Conservation (phyloP, 2,113 vertebrate genomes). For the Amazona guildingii region DNA sequence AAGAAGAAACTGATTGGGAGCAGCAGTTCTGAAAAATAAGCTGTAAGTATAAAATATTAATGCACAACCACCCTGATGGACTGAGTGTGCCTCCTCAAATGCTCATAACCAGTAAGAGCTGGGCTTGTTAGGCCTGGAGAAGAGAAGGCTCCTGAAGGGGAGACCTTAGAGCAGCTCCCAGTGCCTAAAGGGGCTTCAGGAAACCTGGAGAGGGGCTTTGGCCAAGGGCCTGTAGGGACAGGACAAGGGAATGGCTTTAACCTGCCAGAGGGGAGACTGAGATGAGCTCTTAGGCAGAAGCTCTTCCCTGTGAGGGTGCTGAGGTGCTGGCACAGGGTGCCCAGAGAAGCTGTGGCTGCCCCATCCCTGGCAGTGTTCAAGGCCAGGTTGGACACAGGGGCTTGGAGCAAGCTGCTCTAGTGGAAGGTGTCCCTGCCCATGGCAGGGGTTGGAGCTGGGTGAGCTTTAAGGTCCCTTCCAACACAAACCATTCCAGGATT, state of each 20-base stretch:
- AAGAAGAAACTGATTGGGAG: neutral
- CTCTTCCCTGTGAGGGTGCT: too few species aligned
- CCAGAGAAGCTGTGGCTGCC: too few species aligned
- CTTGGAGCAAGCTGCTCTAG: neutral
- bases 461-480: neutral
- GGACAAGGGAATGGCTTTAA: too few species aligned
- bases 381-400: neutral
- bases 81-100: neutral
- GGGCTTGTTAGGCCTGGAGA: neutral
- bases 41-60: neutral
- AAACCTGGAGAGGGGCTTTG: neutral
- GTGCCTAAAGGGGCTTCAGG: neutral
- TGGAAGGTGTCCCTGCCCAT: neutral
- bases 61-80: neutral
- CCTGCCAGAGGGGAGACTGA: too few species aligned
- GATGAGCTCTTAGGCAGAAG: too few species aligned
- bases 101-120: neutral
- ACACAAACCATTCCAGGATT: neutral
- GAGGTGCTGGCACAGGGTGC: too few species aligned
- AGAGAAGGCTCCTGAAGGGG: neutral
- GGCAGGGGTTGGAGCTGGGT: neutral
- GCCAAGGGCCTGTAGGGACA: too few species aligned
- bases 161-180: neutral
- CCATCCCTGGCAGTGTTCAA: too few species aligned
- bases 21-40: neutral